Conservation (phyloP, 2,113 vertebrate genomes). For the Oryzias woworae region DNA sequence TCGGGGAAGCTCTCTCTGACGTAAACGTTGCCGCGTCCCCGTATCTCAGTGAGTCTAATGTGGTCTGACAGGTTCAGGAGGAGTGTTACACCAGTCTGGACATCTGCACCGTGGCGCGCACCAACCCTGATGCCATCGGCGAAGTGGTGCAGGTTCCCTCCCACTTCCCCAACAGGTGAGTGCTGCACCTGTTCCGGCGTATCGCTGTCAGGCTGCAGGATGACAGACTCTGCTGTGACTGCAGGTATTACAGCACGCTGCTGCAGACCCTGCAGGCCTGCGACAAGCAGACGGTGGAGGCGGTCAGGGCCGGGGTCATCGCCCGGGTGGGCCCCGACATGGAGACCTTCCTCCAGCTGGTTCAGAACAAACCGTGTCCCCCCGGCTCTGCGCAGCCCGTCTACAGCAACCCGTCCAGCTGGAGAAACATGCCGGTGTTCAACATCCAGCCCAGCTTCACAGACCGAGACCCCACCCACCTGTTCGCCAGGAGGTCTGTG, state of each 20-base stretch:
- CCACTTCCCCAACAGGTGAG: constrained; percentile 92
- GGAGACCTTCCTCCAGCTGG: constrained; percentile 88
- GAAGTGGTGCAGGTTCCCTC: constrained; percentile 90
- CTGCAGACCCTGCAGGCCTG: constrained; percentile 87
- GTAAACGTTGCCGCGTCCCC: too few relatives aligned
- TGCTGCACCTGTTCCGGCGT: background rate
- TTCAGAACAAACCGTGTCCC: constrained; percentile 88
- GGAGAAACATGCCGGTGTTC: constrained; percentile 76
- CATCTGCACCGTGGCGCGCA: constrained; percentile 84
- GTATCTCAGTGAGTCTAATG: too few relatives aligned
- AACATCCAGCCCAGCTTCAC: constrained; percentile 76
- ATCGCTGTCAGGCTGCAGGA: background rate
- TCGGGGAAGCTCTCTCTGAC: too few relatives aligned
- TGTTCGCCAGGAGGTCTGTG: constrained; percentile 80
- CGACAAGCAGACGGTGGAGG: constrained; percentile 84
- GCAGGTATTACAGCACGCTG: constrained; percentile 93
- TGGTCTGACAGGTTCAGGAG: constrained; percentile 79
- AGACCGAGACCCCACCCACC: constrained; percentile 71
- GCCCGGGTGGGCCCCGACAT: constrained; percentile 90
- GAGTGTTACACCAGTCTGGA: constrained; percentile 92
- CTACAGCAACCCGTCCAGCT: constrained; percentile 74
- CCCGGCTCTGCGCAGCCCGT: constrained; percentile 59
- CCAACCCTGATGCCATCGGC: constrained; percentile 88
- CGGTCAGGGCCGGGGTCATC: constrained; percentile 84
- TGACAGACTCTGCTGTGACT: background rate